phyloP scores from a whole-genome alignment of 2,888 invertebrate species.

The Calameuta filiformis region DNA sequence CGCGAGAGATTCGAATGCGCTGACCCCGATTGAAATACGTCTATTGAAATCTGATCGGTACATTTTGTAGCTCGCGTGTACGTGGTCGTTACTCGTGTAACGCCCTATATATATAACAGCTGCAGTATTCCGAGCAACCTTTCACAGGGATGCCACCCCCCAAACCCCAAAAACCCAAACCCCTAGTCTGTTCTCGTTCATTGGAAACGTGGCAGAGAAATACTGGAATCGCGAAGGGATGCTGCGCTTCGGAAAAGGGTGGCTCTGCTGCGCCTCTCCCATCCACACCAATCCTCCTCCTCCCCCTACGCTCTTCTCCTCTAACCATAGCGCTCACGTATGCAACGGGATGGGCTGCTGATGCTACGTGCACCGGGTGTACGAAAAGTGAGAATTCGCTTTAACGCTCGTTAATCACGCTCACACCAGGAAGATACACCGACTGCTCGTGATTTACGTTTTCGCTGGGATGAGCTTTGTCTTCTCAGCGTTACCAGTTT shows the following conservation, averaged over 20 bases:
- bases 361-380: constrained; percentile 40
- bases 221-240: neutral
- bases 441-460: constrained; percentile 2
- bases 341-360: constrained; percentile 20
- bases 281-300: neutral
- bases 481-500: neutral
- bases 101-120: neutral
- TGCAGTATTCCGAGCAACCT: neutral
- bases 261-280: neutral
- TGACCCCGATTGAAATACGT: constrained; percentile 41
- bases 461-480: neutral
- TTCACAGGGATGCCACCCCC: neutral
- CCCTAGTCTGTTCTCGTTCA: neutral
- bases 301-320: neutral
- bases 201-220: neutral
- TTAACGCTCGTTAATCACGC: constrained; percentile 49
- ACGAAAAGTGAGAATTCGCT: constrained; percentile 42
- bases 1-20: constrained; percentile 37
- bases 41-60: constrained; percentile 46
- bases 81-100: neutral
- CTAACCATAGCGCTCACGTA: constrained; percentile 23
- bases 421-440: constrained; percentile 10
- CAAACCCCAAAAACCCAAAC: neutral
- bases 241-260: neutral
- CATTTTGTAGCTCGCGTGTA: constrained; percentile 22